Conservation (phyloP, 2,113 vertebrate species). For the Ptychochromis oligacanthus region DNA sequence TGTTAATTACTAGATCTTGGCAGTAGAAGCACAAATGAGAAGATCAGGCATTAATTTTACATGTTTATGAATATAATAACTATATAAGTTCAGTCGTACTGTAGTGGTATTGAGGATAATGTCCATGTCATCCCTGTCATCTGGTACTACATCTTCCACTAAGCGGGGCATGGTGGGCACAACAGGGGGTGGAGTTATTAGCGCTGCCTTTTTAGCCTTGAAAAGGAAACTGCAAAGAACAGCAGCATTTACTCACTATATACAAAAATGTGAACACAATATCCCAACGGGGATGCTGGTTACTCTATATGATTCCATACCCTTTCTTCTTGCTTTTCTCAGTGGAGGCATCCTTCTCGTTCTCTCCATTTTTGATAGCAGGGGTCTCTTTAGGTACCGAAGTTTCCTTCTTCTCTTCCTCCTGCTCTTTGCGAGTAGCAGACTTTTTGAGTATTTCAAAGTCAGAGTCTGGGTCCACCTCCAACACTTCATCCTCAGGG, state of each 20-base stretch:
- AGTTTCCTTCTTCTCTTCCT: constrained; percentile 86
- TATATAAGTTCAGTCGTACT: constrained; percentile 65
- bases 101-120: constrained; percentile 94
- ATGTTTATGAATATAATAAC: not conserved
- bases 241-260: not conserved
- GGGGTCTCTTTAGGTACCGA: constrained; percentile 78
- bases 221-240: constrained; percentile 86
- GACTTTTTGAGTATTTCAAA: constrained; percentile 92
- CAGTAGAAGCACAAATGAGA: not conserved
- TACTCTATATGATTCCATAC: constrained; percentile 40
- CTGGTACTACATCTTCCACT: constrained; percentile 88
- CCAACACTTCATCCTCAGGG: constrained; percentile 86
- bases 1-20: not conserved
- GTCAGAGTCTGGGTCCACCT: constrained; percentile 89
- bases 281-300: not conserved
- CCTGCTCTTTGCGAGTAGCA: constrained; percentile 85
- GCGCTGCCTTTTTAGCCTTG: constrained; percentile 90
- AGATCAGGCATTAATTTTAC: not conserved
- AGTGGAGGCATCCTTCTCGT: constrained; percentile 89
- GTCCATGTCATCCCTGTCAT: constrained; percentile 89
- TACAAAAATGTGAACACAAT: not conserved
- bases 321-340: constrained; percentile 95
- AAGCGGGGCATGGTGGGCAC: constrained; percentile 87
- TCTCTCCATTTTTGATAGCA: constrained; percentile 80
- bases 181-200: constrained; percentile 84